phyloP scores from a whole-genome alignment of 92 coral and sea anemone genomes.

The Metridium senile region DNA sequence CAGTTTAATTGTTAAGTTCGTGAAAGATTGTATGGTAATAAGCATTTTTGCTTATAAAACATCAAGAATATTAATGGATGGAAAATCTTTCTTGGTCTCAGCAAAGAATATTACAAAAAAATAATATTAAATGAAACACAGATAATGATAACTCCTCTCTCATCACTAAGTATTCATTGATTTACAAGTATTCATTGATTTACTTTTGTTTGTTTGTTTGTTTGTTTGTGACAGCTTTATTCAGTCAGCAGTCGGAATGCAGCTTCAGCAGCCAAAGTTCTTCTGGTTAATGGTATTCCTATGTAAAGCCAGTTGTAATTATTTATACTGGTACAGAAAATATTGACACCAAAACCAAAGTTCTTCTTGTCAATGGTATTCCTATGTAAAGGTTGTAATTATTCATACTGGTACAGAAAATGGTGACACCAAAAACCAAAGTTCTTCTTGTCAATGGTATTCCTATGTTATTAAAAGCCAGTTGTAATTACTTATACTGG shows the following conservation, averaged over 20 bases:
- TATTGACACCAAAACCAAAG: no score
- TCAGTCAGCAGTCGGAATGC: slow-evolving; percentile 96
- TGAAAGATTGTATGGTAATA: not conserved
- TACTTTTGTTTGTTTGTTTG: not conserved
- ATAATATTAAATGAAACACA: no score
- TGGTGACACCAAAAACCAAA: no score
- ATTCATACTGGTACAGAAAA: not conserved
- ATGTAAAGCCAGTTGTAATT: slow-evolving; percentile 2
- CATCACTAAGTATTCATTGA: no score
- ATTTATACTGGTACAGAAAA: not conserved
- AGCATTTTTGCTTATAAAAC: no score
- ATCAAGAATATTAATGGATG: no score
- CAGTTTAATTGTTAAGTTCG: no score
- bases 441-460: slow-evolving; percentile 92
- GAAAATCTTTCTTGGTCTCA: no score
- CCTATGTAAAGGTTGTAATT: slow-evolving; percentile 28
- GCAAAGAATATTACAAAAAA: no score
- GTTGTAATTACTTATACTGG: not conserved
- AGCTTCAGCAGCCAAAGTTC: slow-evolving; percentile 82
- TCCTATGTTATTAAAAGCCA: slow-evolving; percentile 46
- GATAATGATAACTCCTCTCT: no score
- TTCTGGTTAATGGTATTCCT: slow-evolving; percentile 90
- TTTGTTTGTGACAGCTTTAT: slow-evolving; percentile 63
- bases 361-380: slow-evolving; percentile 89
- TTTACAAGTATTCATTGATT: no score